A percentile compares a stretch with the other conserved stretches of the same genome.
Conservation (phyloP, 2,113 vertebrate genomes). For the Carassius carassius region DNA sequence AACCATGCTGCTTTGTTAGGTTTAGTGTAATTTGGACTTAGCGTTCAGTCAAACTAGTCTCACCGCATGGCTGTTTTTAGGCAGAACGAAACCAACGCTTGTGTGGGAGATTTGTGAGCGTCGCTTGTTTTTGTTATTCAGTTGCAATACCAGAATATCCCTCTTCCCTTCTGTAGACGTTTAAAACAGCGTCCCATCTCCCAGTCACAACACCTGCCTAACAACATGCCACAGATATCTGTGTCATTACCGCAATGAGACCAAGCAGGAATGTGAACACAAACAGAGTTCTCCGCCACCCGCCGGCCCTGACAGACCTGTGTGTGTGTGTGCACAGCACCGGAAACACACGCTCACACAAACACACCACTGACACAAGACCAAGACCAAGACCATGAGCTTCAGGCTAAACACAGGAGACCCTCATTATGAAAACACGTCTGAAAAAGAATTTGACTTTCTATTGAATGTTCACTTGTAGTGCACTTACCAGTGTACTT, state of each 20-base stretch:
- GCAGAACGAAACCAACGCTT: not conserved
- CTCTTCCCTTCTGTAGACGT: not conserved
- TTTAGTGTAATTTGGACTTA: not conserved
- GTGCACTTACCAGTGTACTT: not conserved
- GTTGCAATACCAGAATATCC: not conserved
- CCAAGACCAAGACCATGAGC: not conserved
- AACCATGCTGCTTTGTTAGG: slow-evolving; percentile 1
- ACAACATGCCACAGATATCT: slow-evolving; percentile 26
- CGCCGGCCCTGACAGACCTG: slow-evolving; percentile 20
- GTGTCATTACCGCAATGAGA: not conserved
- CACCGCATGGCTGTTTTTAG: not conserved
- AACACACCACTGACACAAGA: slow-evolving; percentile 28
- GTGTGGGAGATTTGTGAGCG: not conserved
- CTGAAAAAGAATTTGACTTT: not conserved
- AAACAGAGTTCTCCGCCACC: slow-evolving; percentile 10
- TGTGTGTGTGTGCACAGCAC: slow-evolving; percentile 7
- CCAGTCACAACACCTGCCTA: slow-evolving; percentile 4
- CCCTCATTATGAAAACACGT: not conserved
- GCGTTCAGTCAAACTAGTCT: not conserved
- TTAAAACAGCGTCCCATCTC: not conserved
- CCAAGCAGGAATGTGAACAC: slow-evolving; percentile 17
- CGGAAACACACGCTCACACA: slow-evolving; percentile 38
- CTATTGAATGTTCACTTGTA: not conserved
- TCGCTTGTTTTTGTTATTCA: not conserved
- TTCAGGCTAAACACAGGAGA: not conserved